These are phyloP conservation scores for Caerostris darwini DNA, from an alignment of 1,140 invertebrate species.

Conservation along the genomic window DNA sequence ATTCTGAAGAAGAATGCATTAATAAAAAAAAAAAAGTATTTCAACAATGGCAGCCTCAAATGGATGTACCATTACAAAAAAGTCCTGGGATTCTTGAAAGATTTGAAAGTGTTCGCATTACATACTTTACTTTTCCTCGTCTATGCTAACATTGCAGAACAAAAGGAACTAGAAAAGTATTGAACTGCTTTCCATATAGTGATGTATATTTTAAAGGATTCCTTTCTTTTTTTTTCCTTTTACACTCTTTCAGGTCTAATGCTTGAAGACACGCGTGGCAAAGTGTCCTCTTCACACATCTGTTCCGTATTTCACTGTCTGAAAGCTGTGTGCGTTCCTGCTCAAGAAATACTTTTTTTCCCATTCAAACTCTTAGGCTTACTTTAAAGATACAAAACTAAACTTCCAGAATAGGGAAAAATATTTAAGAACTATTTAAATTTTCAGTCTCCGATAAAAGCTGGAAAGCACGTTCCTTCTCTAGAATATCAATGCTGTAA, in stretches of 20 bases:
- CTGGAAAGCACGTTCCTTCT: not conserved
- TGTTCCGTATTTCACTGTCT: not conserved
- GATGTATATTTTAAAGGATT: not conserved
- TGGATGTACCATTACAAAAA: too few relatives aligned
- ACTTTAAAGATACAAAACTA: not conserved
- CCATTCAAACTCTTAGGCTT: not conserved
- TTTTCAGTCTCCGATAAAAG: not conserved
- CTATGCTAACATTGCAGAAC: not conserved
- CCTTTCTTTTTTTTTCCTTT: not conserved
- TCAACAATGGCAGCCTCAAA: too few relatives aligned
- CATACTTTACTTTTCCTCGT: too few relatives aligned
- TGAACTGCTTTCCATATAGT: not conserved
- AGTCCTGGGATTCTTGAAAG: too few relatives aligned
- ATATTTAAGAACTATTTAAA: conserved; percentile 41
- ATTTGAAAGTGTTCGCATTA: too few relatives aligned
- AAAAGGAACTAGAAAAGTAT: not conserved
- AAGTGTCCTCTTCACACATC: not conserved
- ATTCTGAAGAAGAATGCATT: too few relatives aligned
- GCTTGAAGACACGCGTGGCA: not conserved
- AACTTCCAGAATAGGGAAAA: not conserved
- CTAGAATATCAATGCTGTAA: conserved; percentile 6
- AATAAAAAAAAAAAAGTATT: too few relatives aligned
- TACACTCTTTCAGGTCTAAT: not conserved
- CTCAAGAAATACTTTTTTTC: not conserved
- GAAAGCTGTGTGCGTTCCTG: not conserved